phyloP scores from a whole-genome alignment of 2,113 vertebrate species.

The Campylomormyrus numenius region DNA sequence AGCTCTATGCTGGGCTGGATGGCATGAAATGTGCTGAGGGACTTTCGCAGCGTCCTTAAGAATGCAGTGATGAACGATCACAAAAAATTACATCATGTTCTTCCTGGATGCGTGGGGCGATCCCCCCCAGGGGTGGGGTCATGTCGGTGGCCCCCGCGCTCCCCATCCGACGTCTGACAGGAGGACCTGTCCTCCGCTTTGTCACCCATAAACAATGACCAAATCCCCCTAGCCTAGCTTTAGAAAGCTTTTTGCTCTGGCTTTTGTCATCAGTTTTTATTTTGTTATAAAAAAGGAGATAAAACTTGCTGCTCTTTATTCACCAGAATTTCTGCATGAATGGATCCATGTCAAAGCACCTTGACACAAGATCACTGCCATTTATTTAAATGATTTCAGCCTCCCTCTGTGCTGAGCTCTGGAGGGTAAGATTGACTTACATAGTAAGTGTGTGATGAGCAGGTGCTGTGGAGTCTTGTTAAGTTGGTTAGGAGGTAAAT shows the following conservation, averaged over 20 bases:
- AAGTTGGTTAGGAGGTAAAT: not conserved
- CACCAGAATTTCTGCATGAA: not conserved
- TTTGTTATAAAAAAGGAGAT: not conserved
- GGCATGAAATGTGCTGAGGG: not conserved
- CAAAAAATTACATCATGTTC: not conserved
- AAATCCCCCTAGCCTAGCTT: not conserved
- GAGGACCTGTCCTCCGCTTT: not conserved
- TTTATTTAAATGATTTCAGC: slow-evolving; percentile 1
- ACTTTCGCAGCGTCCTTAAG: not conserved
- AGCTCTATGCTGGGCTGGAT: not conserved
- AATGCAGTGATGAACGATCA: not conserved
- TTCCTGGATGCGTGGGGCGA: not conserved
- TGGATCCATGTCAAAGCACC: not conserved
- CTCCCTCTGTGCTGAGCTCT: not conserved
- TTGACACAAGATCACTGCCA: not conserved
- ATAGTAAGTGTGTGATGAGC: not conserved
- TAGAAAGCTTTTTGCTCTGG: not conserved
- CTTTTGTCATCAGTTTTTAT: not conserved
- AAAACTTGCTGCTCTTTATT: not conserved
- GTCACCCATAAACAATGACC: slow-evolving; percentile 6
- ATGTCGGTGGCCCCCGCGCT: not conserved
- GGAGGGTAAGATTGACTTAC: not conserved
- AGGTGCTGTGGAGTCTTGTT: not conserved
- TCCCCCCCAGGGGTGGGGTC: not conserved
- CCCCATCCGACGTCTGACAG: not conserved